Evolutionary conservation across 2,113 vertebrate species (phyloP), one percentile per base, ranked within the genome.

Genomic region (Toxostoma redivivum): DNA sequence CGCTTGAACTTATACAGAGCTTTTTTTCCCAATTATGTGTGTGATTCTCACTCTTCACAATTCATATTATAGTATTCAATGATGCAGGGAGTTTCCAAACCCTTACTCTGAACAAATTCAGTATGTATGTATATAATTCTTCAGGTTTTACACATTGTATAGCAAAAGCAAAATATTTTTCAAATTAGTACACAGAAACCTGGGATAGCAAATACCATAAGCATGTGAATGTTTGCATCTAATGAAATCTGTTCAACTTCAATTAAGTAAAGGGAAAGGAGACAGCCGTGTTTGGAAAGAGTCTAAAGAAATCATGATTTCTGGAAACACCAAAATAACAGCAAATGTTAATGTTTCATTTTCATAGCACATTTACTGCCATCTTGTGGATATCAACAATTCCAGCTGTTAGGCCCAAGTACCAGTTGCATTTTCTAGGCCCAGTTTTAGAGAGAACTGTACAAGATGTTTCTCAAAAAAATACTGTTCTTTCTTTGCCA

Each of bases 361-460:
- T 95, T 69, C 44, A 13, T 6, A 94, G 70, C 80, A 69, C 71
- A 45, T 92, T 95, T 78, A 94, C 90, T 93, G 97, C 97, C 97
- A 98, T 79, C 98, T 97, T 53, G 94, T 97, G 96, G 97, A 38
- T 15, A 35, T 30, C 73, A 77, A 51, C 45, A 76, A 50, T 42
- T 24, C 44, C 69, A 44, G 5, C 50, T 40, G 65, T 44, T 24
- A 35, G 56, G 12, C 14, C 9, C 19, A 83, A 70, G 10, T 2
- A 23, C 7, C 30, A 24, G 9, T 48, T 82, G 12, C 35, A 18
- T 61, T 84, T 77, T 79, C 9, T 8, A 40, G 38, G 8, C 9
- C 7, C 42, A 31, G 12, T 64, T 86, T 86, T 61, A 73, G 15
- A 69, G 2, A 31, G 28, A 86, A 27, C 31, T 12, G 17, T 48